phyloP scores from a whole-genome alignment of 2,797 vertebrate species.

The Brotula barbata region DNA sequence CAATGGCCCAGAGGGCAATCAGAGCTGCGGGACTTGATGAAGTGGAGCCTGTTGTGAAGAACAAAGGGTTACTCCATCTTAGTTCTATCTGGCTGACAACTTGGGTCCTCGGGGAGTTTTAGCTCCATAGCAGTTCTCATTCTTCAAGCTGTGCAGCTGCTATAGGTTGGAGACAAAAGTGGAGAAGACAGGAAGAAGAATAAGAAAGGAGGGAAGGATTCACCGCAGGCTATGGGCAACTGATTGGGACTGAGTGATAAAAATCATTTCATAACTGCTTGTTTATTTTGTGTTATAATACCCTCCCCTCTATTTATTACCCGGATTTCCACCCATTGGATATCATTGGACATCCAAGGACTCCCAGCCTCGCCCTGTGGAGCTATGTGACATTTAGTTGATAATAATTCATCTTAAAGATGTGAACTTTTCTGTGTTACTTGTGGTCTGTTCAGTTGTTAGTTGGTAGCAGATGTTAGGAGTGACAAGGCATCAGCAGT shows the following conservation, averaged over 20 bases:
- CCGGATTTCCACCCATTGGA: no score
- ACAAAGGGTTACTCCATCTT: constrained; percentile 71
- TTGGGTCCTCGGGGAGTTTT: constrained; percentile 54
- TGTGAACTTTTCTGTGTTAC: neutral
- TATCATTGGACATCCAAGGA: no score
- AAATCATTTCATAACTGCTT: no score
- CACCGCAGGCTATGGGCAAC: constrained; percentile 18
- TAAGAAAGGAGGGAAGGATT: constrained; percentile 23
- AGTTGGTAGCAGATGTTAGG: constrained; percentile 41
- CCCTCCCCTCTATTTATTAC: no score
- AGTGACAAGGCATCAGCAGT: constrained; percentile 49
- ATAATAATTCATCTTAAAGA: no score
- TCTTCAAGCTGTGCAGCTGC: constrained; percentile 41
- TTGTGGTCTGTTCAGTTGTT: constrained; percentile 13
- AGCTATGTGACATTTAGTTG: no score
- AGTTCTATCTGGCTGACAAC: constrained; percentile 64
- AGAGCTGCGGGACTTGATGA: constrained; percentile 56
- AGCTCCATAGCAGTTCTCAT: constrained; percentile 55
- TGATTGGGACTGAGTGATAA: constrained; percentile 22
- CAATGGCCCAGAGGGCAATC: constrained; percentile 50
- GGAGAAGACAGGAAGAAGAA: constrained; percentile 11
- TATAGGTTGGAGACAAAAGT: constrained; percentile 25
- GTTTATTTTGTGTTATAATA: no score
- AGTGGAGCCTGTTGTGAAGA: constrained; percentile 61
- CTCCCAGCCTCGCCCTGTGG: no score